These are phyloP conservation scores for Petrocephalus zakoni DNA, from an alignment of 2,113 vertebrate species.

Conservation along the genomic window DNA sequence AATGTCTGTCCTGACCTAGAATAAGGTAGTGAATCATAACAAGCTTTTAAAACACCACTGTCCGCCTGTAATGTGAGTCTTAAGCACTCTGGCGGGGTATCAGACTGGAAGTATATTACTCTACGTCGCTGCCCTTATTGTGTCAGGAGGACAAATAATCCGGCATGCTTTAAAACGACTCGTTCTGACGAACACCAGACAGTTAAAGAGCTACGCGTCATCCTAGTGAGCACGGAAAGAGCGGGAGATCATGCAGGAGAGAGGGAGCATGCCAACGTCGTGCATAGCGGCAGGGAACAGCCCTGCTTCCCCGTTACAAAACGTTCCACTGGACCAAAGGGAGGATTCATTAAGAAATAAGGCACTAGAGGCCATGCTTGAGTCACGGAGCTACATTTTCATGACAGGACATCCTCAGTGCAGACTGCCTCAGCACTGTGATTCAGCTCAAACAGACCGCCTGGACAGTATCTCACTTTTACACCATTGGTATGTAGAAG, in stretches of 20 bases:
- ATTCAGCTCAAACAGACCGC: neutral
- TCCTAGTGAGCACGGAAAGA: neutral
- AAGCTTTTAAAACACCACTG: neutral
- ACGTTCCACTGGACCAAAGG: neutral
- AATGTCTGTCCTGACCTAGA: neutral
- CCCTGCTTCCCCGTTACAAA: neutral
- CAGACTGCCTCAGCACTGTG: neutral
- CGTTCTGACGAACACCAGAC: neutral
- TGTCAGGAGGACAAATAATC: neutral
- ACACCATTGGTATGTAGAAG: neutral
- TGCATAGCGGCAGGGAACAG: neutral
- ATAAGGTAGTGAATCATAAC: neutral
- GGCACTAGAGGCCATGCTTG: slow-evolving; percentile 5
- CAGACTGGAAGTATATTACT: neutral
- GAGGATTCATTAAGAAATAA: neutral
- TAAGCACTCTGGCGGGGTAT: neutral
- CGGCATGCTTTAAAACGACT: neutral
- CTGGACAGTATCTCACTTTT: neutral
- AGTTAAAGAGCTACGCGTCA: neutral
- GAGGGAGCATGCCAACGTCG: neutral
- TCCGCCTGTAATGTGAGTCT: neutral
- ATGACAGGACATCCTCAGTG: neutral
- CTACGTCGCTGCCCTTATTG: neutral
- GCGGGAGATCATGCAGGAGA: neutral
- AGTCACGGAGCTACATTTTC: neutral